A percentile compares a stretch with the other conserved stretches of the same genome.
Conservation (phyloP, 2,888 invertebrate species). For the Magallana nippona region DNA sequence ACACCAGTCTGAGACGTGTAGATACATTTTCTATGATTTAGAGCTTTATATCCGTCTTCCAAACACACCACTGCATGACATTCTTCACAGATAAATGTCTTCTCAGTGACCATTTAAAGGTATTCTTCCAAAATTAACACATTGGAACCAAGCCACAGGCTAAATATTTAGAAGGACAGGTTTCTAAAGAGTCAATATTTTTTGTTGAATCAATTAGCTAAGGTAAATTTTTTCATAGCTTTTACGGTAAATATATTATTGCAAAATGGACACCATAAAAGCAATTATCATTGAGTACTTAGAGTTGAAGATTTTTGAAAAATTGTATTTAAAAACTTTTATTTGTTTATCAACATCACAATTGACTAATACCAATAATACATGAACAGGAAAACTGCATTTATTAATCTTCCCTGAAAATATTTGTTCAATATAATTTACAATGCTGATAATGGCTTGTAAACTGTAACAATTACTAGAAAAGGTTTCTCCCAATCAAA, state of each 20-base stretch:
- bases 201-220: constrained; percentile 8
- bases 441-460: too few species aligned
- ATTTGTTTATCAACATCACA: too few species aligned
- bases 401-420: too few species aligned
- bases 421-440: too few species aligned
- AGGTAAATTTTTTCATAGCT: not conserved
- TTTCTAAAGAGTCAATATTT: constrained; percentile 30
- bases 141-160: constrained; percentile 17
- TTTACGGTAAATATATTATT: not conserved
- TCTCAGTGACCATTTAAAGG: constrained; percentile 5
- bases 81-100: constrained; percentile 21
- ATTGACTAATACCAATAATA: too few species aligned
- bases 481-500: too few species aligned
- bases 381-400: too few species aligned
- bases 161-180: constrained; percentile 6
- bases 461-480: too few species aligned
- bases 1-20: not conserved
- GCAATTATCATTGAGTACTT: too few species aligned
- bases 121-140: constrained; percentile 15
- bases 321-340: too few species aligned
- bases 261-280: too few species aligned
- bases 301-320: too few species aligned
- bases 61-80: not conserved
- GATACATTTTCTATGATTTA: not conserved
- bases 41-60: constrained; percentile 13